Evolutionary conservation across 1,140 invertebrate species (phyloP).

Genomic region (Nephotettix cincticeps): DNA sequence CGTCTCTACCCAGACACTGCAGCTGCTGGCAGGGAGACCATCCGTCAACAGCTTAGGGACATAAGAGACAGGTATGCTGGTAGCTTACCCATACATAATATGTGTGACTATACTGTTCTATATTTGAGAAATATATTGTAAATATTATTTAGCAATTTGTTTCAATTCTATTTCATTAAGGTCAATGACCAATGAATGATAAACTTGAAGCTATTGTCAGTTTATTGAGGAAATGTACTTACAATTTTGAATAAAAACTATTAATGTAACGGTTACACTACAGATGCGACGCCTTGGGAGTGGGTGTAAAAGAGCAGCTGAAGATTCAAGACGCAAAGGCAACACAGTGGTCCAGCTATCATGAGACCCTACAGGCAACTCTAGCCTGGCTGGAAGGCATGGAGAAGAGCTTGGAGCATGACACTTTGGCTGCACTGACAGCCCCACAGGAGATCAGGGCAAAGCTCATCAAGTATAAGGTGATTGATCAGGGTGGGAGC

Average conservation of each 20-base stretch:
- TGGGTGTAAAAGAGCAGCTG: slow-evolving; percentile 75
- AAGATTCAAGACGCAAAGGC: slow-evolving; percentile 82
- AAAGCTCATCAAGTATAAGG: slow-evolving; percentile 84
- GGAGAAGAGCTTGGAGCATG: slow-evolving; percentile 75
- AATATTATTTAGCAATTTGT: no score
- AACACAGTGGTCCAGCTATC: slow-evolving; percentile 79
- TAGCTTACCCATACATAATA: no score
- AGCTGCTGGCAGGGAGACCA: slow-evolving; percentile 81
- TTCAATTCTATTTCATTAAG: no score
- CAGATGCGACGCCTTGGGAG: slow-evolving; percentile 82
- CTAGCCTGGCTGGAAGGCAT: slow-evolving; percentile 83
- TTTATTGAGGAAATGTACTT: no score
- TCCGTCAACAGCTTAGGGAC: slow-evolving; percentile 76
- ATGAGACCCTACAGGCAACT: slow-evolving; percentile 81
- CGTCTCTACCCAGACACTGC: slow-evolving; percentile 89
- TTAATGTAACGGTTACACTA: no score
- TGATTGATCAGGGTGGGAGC: slow-evolving; percentile 43
- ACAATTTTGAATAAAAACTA: no score
- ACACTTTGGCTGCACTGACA: slow-evolving; percentile 63
- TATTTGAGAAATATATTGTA: no score
- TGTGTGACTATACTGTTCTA: no score
- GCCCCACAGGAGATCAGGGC: slow-evolving; percentile 83
- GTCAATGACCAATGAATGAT: no score
- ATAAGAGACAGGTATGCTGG: slow-evolving; percentile 61
- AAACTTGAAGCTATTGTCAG: no score